These are phyloP conservation scores for Trichechus manatus DNA, from an alignment of 2,113 vertebrate species.

Conservation along the genomic window DNA sequence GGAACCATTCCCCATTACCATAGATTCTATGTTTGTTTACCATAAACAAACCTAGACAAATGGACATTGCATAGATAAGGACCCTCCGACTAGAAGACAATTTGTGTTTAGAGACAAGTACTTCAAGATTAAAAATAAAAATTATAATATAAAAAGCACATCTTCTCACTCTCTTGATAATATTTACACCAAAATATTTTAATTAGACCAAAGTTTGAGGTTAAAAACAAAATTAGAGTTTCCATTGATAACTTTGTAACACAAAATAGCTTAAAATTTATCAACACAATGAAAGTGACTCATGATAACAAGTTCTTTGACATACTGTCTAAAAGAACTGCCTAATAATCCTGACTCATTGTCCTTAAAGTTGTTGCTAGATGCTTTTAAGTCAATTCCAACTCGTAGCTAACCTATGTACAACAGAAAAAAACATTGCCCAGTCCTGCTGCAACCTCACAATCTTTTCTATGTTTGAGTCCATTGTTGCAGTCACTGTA, in stretches of 20 bases:
- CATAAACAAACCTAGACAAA: background rate
- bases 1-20: background rate
- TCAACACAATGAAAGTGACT: background rate
- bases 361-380: too few species aligned
- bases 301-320: background rate
- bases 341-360: background rate
- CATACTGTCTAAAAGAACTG: background rate
- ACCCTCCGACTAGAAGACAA: background rate
- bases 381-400: background rate
- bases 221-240: background rate
- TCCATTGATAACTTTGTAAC: background rate
- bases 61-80: background rate
- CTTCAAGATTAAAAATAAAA: background rate
- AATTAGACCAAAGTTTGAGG: too few species aligned
- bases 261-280: background rate
- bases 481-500: too few species aligned
- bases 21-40: background rate
- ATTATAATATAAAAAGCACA: background rate
- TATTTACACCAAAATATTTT: background rate
- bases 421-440: background rate
- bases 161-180: background rate
- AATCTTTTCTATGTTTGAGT: too few species aligned
- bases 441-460: too few species aligned
- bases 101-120: background rate
- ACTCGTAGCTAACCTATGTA: too few species aligned